These are phyloP conservation scores for Crematogaster levior DNA, from an alignment of 2,888 invertebrate species.

Conservation along the genomic window DNA sequence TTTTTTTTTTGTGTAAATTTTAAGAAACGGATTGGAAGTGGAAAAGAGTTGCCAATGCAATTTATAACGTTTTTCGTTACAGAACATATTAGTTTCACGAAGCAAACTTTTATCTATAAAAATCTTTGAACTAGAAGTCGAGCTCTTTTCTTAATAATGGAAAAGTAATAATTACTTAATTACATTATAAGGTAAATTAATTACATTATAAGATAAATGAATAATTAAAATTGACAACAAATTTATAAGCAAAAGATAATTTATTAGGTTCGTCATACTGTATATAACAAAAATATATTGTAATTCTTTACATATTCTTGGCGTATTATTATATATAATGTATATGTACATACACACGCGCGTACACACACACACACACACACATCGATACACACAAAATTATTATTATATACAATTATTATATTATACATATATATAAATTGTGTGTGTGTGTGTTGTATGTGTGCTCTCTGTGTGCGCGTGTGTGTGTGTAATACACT, in stretches of 20 bases:
- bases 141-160: neutral
- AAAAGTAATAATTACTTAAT: neutral
- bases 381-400: too few relatives aligned
- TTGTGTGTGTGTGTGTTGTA: too few relatives aligned
- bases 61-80: neutral
- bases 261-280: neutral
- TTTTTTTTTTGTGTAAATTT: slow-evolving; percentile 6
- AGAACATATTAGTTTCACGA: neutral
- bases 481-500: too few relatives aligned
- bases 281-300: neutral
- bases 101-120: neutral
- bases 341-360: too few relatives aligned
- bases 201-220: neutral
- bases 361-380: too few relatives aligned
- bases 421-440: too few relatives aligned
- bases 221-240: neutral
- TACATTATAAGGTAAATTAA: too few relatives aligned
- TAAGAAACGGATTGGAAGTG: too few relatives aligned
- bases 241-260: neutral
- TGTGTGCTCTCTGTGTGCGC: too few relatives aligned
- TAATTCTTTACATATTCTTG: neutral
- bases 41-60: neutral
- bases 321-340: slow-evolving; percentile 7
- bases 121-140: neutral
- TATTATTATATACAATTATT: too few relatives aligned